Base-by-base conservation (phyloP, 2,888 invertebrate species). In the Sphaerophoria taeniata region DNA sequence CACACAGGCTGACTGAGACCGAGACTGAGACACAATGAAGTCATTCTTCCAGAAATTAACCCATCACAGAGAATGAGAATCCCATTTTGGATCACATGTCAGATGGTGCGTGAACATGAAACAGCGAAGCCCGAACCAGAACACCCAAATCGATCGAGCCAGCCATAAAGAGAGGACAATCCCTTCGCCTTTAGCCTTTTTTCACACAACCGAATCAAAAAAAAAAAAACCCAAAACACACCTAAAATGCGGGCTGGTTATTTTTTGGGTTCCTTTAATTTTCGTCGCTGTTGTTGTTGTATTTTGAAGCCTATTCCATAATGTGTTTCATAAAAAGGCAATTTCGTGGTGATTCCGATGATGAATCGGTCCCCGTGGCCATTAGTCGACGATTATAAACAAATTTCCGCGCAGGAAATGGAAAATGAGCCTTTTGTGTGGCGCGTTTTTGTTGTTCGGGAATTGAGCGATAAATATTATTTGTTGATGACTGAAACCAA, bases 341-440 rank as follows among this genome's bases (percentile, higher is more conserved):
- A 86, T 86, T 86, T 82, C 86, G 82, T 86, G 86, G 82, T 82
- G 86, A 86, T 86, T 86, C 77, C 70, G 71, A 86, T 86, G 86
- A 86, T 86, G 86, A 82, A 86, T 82, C 81, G 86, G 86, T 81
- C 74, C 82, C 82, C 82, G 67, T 74, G 76, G 85, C 85, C 81
- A 85, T 85, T 85, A 85, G 85, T 12, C 86, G 78, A 82, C 86
- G 86, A 86, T 86, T 86, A 86, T 86, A 86, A 82, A 86, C 82
- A 86, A 86, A 86, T 86, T 82, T 86, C 86, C 86, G 77, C 82
- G 86, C 86, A 82, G 81, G 86, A 86, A 86, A 86, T 78, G 78
- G 77, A 82, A 82, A 82, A 81, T 82, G 86, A 73, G 86, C 70
- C 81, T 78, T 81, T 82, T 86, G 86, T 82, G 73, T 74, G 63